Conservation (phyloP, 2,888 invertebrate species). For the Rhagonycha fulva region DNA sequence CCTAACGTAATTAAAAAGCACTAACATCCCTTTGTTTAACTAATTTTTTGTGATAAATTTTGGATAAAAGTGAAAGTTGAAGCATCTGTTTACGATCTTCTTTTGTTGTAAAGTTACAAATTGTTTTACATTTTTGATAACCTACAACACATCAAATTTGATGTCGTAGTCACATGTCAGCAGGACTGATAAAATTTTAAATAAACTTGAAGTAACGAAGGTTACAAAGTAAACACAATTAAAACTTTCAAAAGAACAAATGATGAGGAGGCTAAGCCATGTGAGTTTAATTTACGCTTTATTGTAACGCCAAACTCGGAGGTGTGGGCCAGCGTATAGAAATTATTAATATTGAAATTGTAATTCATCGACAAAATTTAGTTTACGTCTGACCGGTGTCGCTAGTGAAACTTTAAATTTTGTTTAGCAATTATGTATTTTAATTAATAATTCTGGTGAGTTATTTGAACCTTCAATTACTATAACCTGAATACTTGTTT, state of each 20-base stretch:
- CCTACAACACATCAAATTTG: neutral
- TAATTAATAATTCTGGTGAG: too few relatives aligned
- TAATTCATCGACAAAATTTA: too few relatives aligned
- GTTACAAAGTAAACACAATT: neutral
- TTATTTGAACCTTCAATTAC: too few relatives aligned
- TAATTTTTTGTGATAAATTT: neutral
- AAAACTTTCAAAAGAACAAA: neutral
- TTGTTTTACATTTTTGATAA: neutral
- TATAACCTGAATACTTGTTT: too few relatives aligned
- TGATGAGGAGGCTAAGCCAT: neutral
- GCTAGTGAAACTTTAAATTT: too few relatives aligned
- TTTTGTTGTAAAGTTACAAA: neutral
- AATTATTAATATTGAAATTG: too few relatives aligned
- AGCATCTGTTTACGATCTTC: neutral
- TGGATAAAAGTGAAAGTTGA: neutral
- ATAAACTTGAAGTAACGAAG: neutral
- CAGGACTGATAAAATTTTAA: neutral
- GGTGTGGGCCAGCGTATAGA: too few relatives aligned
- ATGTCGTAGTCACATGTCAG: neutral
- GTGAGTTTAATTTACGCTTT: neutral
- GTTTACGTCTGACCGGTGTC: too few relatives aligned
- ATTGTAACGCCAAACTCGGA: neutral
- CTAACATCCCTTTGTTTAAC: neutral
- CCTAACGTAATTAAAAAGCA: neutral
- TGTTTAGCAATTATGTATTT: too few relatives aligned